Base-by-base conservation (phyloP, 2,888 invertebrate species). In the Seira ritae region DNA sequence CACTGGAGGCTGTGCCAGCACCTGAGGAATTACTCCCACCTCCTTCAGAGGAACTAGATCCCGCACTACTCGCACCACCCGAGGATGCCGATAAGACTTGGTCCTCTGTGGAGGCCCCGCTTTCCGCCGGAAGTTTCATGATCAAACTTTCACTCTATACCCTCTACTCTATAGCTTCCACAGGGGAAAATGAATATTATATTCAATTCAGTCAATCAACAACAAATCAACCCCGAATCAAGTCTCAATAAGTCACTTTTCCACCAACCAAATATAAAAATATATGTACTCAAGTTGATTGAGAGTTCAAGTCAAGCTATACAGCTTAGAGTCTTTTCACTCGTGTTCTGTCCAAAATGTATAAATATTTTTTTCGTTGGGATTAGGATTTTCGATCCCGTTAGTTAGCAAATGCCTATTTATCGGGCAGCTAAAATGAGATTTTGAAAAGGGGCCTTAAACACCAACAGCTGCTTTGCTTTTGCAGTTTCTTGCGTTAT, bases 121-220 rank as follows among this genome's bases (percentile, higher is more conserved):
- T 65, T 1, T 80, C 77, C 10, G 73, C 42, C 12, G 81, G 81
- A 22, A 80, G 66, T 71, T 81, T 84, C 84, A 81, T 81, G 17
- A 31, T 31, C 2, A 31, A 31, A 31, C n/a, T n/a, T n/a, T n/a
- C n/a, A 31, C 31, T 4, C 3, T 31, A 31, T 31, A 31, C 8
- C 31, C 31, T 31, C 8, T 8, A 31, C 31, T 31, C 31, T 31
- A 31, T n/a, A n/a, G n/a, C n/a, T n/a, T n/a, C n/a, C n/a, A n/a
- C n/a, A n/a, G n/a, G n/a, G n/a, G n/a, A n/a, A n/a, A n/a, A n/a
- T n/a, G n/a, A n/a, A n/a, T n/a, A n/a, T n/a, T n/a, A n/a, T n/a
- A n/a, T n/a, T n/a, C n/a, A n/a, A n/a, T n/a, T n/a, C n/a, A n/a
- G n/a, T n/a, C n/a, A n/a, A n/a, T n/a, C n/a, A n/a, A n/a, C n/a